These are phyloP conservation scores for Plutomurus gul DNA, from an alignment of 1,140 invertebrate genomes.

Conservation along the genomic window DNA sequence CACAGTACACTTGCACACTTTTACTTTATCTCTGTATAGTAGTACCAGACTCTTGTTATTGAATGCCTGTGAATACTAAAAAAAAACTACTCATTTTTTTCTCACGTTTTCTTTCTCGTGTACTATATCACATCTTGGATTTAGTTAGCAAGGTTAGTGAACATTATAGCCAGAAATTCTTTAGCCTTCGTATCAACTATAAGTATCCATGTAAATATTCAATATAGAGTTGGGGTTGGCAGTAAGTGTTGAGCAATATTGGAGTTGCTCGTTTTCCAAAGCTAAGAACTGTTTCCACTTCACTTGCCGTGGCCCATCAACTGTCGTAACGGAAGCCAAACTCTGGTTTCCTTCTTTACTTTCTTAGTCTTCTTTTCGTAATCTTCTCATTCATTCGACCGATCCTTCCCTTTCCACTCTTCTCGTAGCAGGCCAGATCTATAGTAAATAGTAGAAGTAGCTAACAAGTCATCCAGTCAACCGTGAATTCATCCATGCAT, in stretches of 20 bases:
- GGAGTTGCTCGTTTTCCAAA: neutral
- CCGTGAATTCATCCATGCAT: neutral
- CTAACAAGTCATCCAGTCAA: neutral
- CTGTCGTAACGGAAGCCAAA: neutral
- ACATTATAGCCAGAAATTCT: no score
- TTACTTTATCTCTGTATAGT: neutral
- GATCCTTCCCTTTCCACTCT: neutral
- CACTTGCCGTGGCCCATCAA: neutral
- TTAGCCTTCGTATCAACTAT: no score
- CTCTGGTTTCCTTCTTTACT: neutral
- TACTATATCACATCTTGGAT: no score
- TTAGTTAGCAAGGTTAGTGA: no score
- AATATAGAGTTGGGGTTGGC: no score
- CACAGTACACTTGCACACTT: neutral
- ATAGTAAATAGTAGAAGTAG: neutral
- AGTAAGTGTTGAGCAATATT: no score
- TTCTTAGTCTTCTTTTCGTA: neutral
- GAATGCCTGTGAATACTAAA: neutral
- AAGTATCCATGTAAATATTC: neutral
- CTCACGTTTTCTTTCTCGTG: no score
- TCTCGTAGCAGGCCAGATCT: neutral
- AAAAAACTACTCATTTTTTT: no score
- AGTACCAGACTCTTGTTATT: neutral
- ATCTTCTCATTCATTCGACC: slow-evolving; percentile 1
- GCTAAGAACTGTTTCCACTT: neutral